Conservation (phyloP, 1,140 invertebrate species). For the Philaenus spumarius region DNA sequence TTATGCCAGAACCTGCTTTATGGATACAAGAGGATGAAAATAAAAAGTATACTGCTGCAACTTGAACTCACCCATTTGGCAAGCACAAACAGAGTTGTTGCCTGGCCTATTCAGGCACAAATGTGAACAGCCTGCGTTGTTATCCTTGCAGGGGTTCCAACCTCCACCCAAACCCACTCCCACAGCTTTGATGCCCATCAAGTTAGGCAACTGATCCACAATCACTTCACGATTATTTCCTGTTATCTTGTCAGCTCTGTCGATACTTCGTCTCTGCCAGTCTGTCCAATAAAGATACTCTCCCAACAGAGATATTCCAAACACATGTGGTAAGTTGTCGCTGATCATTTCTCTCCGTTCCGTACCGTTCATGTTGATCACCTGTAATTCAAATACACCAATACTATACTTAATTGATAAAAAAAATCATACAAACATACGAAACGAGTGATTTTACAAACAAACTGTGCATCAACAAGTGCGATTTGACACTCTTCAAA, state of each 20-base stretch:
- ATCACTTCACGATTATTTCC: conserved; percentile 62
- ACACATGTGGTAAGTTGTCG: conserved; percentile 82
- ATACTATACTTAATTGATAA: too few relatives aligned
- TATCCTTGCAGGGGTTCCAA: conserved; percentile 59
- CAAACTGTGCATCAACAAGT: too few relatives aligned
- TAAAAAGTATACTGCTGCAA: too few relatives aligned
- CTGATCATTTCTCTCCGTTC: conserved; percentile 70
- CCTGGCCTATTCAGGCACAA: conserved; percentile 73
- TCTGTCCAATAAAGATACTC: conserved; percentile 96
- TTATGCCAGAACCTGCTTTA: too few relatives aligned
- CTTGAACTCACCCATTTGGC: conserved; percentile 54
- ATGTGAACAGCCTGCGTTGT: conserved; percentile 79
- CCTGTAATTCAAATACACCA: conserved; percentile 41
- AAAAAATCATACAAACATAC: too few relatives aligned
- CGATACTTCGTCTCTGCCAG: conserved; percentile 84
- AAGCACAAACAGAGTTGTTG: conserved; percentile 66
- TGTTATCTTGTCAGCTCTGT: conserved; percentile 76
- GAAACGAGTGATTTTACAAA: too few relatives aligned
- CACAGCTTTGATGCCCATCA: conserved; percentile 83
- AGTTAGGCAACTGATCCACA: conserved; percentile 78
- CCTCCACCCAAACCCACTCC: conserved; percentile 49
- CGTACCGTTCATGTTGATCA: conserved; percentile 79
- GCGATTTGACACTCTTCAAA: too few relatives aligned
- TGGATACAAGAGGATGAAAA: too few relatives aligned
- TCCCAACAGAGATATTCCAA: conserved; percentile 79